A percentile compares a stretch with the other conserved stretches of the same genome.
phyloP scores from a whole-genome alignment of 2,888 invertebrate genomes.

The Andrena chrysosceles region DNA sequence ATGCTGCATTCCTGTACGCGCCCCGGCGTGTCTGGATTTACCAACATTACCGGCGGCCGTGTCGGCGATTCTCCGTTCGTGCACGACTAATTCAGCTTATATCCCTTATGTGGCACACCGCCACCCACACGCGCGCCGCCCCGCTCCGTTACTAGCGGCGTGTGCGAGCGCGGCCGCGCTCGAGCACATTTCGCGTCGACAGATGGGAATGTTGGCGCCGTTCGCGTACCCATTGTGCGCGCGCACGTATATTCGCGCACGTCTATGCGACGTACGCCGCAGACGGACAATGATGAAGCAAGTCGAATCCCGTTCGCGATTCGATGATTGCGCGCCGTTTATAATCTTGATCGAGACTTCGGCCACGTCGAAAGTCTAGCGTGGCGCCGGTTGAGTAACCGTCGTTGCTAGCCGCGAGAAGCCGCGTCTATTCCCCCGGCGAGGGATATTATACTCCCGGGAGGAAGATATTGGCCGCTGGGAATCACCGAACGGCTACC shows the following conservation, averaged over 20 bases:
- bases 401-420: neutral
- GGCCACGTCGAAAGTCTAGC: slow-evolving; percentile 17
- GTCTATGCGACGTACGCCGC: slow-evolving; percentile 18
- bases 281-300: slow-evolving; percentile 30
- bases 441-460: neutral
- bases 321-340: slow-evolving; percentile 22
- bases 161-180: slow-evolving; percentile 56
- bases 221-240: slow-evolving; percentile 42
- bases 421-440: neutral
- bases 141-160: slow-evolving; percentile 8
- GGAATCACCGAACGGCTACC: neutral
- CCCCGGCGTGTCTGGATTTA: slow-evolving; percentile 35
- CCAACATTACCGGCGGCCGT: slow-evolving; percentile 39
- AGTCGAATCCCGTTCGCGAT: slow-evolving; percentile 42
- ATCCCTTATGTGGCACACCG: slow-evolving; percentile 44
- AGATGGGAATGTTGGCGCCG: slow-evolving; percentile 82
- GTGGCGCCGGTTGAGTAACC: neutral
- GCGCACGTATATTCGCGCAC: slow-evolving; percentile 5
- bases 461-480: neutral
- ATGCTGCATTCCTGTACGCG: slow-evolving; percentile 62
- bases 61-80: slow-evolving; percentile 5
- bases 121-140: slow-evolving; percentile 35
- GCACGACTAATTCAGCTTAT: slow-evolving; percentile 43
- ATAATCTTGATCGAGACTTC: slow-evolving; percentile 26
- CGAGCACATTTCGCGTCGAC: slow-evolving; percentile 67